These are phyloP conservation scores for Leuctra nigra DNA, from an alignment of 2,888 invertebrate genomes.

Conservation along the genomic window DNA sequence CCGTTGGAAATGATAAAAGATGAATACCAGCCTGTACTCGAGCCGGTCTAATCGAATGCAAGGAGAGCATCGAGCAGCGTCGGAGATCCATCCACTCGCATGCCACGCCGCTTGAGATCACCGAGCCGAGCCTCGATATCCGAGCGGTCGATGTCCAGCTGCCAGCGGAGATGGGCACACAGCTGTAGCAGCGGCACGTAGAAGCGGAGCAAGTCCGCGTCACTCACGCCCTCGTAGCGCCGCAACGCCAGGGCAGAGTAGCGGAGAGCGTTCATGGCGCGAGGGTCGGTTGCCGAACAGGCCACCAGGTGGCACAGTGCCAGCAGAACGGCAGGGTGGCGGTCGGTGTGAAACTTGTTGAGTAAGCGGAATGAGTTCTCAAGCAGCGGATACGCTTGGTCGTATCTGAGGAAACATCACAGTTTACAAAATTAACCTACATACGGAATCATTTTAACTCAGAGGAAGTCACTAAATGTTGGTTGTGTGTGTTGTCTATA, in stretches of 20 bases:
- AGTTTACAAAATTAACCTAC: too few species aligned
- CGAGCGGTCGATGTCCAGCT: slow-evolving; percentile 54
- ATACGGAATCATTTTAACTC: too few species aligned
- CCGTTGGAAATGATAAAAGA: too few species aligned
- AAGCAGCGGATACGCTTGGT: slow-evolving; percentile 53
- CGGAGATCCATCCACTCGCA: slow-evolving; percentile 54
- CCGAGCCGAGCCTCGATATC: slow-evolving; percentile 53
- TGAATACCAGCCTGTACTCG: too few species aligned
- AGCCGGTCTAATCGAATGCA: too few species aligned
- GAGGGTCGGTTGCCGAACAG: slow-evolving; percentile 46
- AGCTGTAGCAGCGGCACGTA: slow-evolving; percentile 62
- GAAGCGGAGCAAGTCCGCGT: slow-evolving; percentile 59
- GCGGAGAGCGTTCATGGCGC: slow-evolving; percentile 50
- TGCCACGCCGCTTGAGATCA: slow-evolving; percentile 57
- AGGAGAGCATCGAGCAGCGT: slow-evolving; percentile 56
- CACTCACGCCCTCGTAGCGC: slow-evolving; percentile 64
- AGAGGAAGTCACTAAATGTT: too few species aligned
- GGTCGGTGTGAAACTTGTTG: slow-evolving; percentile 58
- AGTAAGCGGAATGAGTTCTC: slow-evolving; percentile 62
- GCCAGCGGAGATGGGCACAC: slow-evolving; percentile 61
- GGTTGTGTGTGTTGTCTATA: too few species aligned
- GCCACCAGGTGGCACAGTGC: slow-evolving; percentile 63
- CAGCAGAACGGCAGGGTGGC: slow-evolving; percentile 58
- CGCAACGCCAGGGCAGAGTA: slow-evolving; percentile 64
- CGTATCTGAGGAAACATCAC: too few species aligned